Evolutionary conservation across 2,113 vertebrate species (phyloP).

Genomic region (Triplophysa dalaica): DNA sequence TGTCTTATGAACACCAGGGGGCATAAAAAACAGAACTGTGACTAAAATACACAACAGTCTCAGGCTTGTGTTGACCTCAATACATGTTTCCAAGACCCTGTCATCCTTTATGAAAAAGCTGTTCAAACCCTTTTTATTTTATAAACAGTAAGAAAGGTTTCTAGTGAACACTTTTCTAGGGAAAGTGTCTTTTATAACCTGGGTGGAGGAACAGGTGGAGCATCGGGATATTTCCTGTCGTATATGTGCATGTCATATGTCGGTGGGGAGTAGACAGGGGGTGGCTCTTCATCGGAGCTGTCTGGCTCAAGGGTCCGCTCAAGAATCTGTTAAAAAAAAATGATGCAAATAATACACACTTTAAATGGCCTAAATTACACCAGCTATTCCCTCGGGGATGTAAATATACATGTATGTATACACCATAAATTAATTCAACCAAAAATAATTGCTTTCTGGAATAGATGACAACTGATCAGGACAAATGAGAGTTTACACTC

Average conservation of each 20-base stretch:
- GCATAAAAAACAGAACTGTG: conserved; percentile 17
- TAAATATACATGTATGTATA: not conserved
- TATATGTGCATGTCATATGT: conserved; percentile 86
- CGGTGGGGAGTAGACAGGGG: conserved; percentile 92
- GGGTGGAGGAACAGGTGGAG: conserved; percentile 81
- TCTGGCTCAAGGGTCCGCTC: conserved; percentile 93
- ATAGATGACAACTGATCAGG: no score
- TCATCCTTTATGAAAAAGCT: not conserved
- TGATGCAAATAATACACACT: no score
- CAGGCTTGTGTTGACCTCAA: not conserved
- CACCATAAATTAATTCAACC: no score
- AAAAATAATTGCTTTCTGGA: no score
- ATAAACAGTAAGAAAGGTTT: not conserved
- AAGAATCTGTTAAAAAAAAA: conserved; percentile 77
- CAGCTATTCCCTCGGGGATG: not conserved
- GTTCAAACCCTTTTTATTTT: not conserved
- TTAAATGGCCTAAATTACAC: no score
- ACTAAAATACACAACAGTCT: conserved; percentile 11
- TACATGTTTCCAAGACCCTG: not conserved
- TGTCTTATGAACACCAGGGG: conserved; percentile 46
- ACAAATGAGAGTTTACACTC: no score
- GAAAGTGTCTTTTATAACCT: conserved; percentile 70
- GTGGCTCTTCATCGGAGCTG: conserved; percentile 95
- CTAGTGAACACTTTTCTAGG: no score
- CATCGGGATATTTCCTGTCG: conserved; percentile 78